A percentile compares a stretch with the other conserved stretches of the same genome.
Evolutionary conservation across 1,140 invertebrate species (phyloP).

Genomic region (Augochlora pura): DNA sequence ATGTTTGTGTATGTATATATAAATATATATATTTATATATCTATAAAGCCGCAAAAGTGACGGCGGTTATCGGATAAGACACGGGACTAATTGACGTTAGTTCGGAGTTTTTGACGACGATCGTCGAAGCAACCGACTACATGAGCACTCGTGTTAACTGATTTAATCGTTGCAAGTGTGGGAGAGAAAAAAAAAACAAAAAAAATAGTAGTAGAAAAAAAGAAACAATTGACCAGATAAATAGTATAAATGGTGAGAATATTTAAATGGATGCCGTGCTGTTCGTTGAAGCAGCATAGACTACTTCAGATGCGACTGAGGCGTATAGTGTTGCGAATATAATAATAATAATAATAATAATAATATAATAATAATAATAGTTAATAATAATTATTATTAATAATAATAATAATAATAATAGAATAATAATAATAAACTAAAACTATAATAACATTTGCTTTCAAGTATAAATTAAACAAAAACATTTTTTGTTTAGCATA

Average conservation of each 20-base stretch:
- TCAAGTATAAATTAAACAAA: slow-evolving; percentile 75
- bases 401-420: slow-evolving; percentile 63
- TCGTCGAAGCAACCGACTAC: slow-evolving; percentile 22
- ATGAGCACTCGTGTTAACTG: slow-evolving; percentile 31
- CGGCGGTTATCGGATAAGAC: slow-evolving; percentile 13
- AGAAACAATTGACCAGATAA: slow-evolving; percentile 37
- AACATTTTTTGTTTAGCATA: slow-evolving; percentile 65
- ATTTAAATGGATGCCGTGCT: slow-evolving; percentile 28
- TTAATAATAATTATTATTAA: slow-evolving; percentile 62
- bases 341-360: slow-evolving; percentile 56
- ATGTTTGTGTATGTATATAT: not conserved
- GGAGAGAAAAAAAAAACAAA: not conserved
- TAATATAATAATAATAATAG: slow-evolving; percentile 51
- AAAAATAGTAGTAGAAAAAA: slow-evolving; percentile 25
- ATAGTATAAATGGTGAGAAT: slow-evolving; percentile 32
- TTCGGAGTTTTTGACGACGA: slow-evolving; percentile 19
- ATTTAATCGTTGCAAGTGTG: slow-evolving; percentile 3
- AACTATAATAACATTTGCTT: slow-evolving; percentile 73
- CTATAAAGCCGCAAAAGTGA: not conserved
- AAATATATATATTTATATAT: slow-evolving; percentile 1
- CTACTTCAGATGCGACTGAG: slow-evolving; percentile 23
- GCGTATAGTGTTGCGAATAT: slow-evolving; percentile 25
- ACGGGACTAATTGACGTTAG: slow-evolving; percentile 28
- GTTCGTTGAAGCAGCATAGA: not conserved
- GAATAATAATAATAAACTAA: slow-evolving; percentile 69